Evolutionary conservation across 2,888 invertebrate genomes (phyloP).

Genomic region (Myopa testacea): DNA sequence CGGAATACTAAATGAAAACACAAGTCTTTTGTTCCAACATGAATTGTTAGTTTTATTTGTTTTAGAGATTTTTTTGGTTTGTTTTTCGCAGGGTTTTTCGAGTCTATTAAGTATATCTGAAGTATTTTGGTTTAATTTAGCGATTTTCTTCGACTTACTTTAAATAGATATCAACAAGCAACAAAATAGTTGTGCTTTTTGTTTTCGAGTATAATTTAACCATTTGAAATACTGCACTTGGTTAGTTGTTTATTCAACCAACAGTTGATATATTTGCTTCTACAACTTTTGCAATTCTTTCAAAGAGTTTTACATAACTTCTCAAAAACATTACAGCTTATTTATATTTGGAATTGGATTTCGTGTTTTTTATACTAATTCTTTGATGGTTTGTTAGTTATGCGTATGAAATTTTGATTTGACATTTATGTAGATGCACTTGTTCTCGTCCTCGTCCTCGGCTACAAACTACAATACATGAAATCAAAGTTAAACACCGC

Average conservation of each 20-base stretch:
- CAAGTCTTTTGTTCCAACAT: conserved; percentile 29
- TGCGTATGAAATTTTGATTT: conserved; percentile 34
- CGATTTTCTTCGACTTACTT: too few relatives aligned
- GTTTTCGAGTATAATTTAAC: conserved; percentile 15
- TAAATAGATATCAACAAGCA: too few relatives aligned
- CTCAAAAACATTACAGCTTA: conserved; percentile 24
- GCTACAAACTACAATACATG: not conserved
- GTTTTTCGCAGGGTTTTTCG: conserved; percentile 19
- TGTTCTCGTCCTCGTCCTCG: not conserved
- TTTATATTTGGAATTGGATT: not conserved
- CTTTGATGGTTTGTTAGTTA: conserved; percentile 12
- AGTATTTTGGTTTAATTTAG: not conserved
- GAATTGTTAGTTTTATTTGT: conserved; percentile 24
- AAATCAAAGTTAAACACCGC: not conserved
- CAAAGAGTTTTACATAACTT: conserved; percentile 13
- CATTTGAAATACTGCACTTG: conserved; percentile 35
- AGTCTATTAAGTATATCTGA: conserved; percentile 13
- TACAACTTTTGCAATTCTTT: conserved; percentile 15
- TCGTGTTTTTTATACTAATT: not conserved
- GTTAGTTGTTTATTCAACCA: conserved; percentile 30
- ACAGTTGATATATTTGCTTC: not conserved
- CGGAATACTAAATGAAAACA: not conserved
- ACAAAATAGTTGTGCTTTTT: conserved; percentile 20
- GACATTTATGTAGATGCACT: conserved; percentile 13
- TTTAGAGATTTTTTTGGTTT: conserved; percentile 38